phyloP scores from a whole-genome alignment of 2,888 invertebrate species.

The Willowsia nigromaculata region DNA sequence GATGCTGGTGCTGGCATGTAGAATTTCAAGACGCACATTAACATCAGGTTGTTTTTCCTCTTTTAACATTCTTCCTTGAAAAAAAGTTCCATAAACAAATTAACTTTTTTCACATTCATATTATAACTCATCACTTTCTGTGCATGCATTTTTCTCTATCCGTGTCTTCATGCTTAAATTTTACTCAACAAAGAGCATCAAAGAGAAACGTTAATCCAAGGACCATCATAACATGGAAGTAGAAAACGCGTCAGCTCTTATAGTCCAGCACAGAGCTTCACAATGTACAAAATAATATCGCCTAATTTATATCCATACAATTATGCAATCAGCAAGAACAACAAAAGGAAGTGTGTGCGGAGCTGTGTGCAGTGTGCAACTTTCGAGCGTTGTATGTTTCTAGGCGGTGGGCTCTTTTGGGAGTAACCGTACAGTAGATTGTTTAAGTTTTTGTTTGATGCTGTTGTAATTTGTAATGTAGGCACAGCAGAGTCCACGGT shows the following conservation, averaged over 20 bases:
- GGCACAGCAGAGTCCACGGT: slow-evolving; percentile 33
- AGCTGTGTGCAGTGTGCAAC: neutral
- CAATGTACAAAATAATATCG: neutral
- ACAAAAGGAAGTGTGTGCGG: neutral
- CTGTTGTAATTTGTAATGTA: slow-evolving; percentile 4
- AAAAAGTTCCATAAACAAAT: slow-evolving; percentile 44
- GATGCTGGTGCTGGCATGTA: neutral
- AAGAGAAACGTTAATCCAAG: neutral
- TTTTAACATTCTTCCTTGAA: neutral
- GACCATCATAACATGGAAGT: neutral
- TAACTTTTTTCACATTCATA: slow-evolving; percentile 35
- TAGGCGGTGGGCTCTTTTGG: neutral
- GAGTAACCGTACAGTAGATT: neutral
- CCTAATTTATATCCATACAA: neutral
- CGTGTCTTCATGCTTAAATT: neutral
- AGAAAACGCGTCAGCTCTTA: neutral
- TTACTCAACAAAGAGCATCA: neutral
- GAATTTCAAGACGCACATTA: neutral
- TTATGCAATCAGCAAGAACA: slow-evolving; percentile 39
- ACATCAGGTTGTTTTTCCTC: neutral
- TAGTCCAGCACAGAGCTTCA: too few relatives aligned
- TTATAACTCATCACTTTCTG: slow-evolving; percentile 49
- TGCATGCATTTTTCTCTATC: neutral
- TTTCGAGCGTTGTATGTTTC: neutral
- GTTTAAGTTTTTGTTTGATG: neutral